phyloP scores from a whole-genome alignment of 2,888 invertebrate species.

The Scaptomyza tumidula region DNA sequence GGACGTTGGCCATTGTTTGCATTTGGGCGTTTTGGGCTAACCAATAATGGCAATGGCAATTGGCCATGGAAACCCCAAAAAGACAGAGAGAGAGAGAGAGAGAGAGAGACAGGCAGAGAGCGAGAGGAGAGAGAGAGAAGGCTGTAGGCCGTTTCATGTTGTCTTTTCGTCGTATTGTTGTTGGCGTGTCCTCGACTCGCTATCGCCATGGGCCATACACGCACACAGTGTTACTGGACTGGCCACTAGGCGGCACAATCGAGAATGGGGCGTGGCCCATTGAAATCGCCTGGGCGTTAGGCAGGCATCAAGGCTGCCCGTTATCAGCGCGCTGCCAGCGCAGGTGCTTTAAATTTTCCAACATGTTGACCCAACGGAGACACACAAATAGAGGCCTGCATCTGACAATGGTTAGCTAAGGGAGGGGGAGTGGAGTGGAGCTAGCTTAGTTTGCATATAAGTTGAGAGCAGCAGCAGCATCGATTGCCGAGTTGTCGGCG shows the following conservation, averaged over 20 bases:
- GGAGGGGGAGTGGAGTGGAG: background rate
- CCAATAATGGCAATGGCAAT: conserved; percentile 76
- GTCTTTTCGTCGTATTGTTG: conserved; percentile 16
- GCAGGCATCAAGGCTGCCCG: conserved; percentile 46
- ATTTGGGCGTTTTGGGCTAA: conserved; percentile 74
- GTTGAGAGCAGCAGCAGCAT: conserved; percentile 40
- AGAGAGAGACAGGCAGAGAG: too few species aligned
- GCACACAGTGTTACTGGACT: conserved; percentile 29
- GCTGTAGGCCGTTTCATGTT: conserved; percentile 34
- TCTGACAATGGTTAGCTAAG: conserved; percentile 7
- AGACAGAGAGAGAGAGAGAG: background rate
- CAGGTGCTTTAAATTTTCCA: conserved; percentile 78
- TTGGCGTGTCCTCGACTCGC: conserved; percentile 31
- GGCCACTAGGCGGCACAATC: background rate
- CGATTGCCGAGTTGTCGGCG: conserved; percentile 36
- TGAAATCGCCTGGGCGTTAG: conserved; percentile 36
- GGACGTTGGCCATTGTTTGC: conserved; percentile 65
- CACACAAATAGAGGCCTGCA: conserved; percentile 17
- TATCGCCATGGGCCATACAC: conserved; percentile 69
- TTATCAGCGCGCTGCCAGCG: conserved; percentile 60
- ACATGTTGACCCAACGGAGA: conserved; percentile 64
- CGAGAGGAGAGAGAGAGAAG: background rate
- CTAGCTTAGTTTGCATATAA: conserved; percentile 62
- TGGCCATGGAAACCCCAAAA: conserved; percentile 50
- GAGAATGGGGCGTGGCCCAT: conserved; percentile 9